phyloP scores from a whole-genome alignment of 1,140 invertebrate species.

The Pantala flavescens region DNA sequence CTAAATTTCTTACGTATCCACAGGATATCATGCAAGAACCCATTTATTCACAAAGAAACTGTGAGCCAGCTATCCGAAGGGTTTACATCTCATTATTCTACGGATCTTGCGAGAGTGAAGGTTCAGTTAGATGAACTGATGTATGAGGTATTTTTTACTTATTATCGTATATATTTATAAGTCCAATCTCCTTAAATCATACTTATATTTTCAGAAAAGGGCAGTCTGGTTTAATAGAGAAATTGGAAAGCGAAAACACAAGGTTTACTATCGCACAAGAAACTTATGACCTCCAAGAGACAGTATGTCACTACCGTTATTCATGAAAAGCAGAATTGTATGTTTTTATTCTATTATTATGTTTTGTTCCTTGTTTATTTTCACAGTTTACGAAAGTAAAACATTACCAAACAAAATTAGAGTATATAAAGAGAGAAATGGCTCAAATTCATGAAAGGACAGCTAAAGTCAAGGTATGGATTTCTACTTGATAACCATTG shows the following conservation, averaged over 20 bases:
- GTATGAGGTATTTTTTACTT: slow-evolving; percentile 18
- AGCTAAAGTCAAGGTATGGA: slow-evolving; percentile 23
- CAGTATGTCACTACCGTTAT: slow-evolving; percentile 15
- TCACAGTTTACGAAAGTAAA: slow-evolving; percentile 22
- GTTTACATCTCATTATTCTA: slow-evolving; percentile 20
- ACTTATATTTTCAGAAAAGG: slow-evolving; percentile 20
- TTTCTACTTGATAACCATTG: neutral
- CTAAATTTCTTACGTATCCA: no score
- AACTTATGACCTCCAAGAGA: slow-evolving; percentile 18
- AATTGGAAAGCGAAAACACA: slow-evolving; percentile 23
- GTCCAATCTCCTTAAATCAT: neutral
- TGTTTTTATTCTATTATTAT: neutral
- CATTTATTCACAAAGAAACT: slow-evolving; percentile 11
- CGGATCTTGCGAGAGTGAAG: slow-evolving; percentile 19
- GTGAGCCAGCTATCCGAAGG: slow-evolving; percentile 20
- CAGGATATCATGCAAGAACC: neutral
- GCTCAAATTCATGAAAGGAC: slow-evolving; percentile 21
- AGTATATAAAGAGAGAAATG: slow-evolving; percentile 25
- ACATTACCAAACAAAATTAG: slow-evolving; percentile 22
- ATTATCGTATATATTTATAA: slow-evolving; percentile 13
- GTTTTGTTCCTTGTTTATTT: neutral
- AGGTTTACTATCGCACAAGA: slow-evolving; percentile 17
- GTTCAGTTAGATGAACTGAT: slow-evolving; percentile 21
- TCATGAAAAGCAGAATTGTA: neutral
- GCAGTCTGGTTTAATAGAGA: slow-evolving; percentile 21